Conservation (phyloP, 64 coral and sea anemone species). For the Montipora sp. region DNA sequence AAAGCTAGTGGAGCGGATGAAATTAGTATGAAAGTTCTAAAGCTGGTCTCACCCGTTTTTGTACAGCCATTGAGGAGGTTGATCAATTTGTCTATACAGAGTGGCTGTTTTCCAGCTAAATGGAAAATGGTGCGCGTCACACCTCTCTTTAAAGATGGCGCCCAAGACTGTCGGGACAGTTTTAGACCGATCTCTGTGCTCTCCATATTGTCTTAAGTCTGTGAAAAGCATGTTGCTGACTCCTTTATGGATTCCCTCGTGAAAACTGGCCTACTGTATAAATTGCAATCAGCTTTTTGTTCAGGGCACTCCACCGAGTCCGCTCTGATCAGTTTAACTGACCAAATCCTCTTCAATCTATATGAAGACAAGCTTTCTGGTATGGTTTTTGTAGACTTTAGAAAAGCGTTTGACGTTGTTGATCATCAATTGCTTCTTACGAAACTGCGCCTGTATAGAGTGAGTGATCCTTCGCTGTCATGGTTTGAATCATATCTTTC, state of each 20-base stretch:
- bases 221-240: conserved; percentile 65
- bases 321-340: conserved; percentile 57
- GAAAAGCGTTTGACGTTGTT: conserved; percentile 70
- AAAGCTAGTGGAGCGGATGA: conserved; percentile 51
- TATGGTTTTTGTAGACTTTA: conserved; percentile 66
- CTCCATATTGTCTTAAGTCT: conserved; percentile 3
- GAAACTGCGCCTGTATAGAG: conserved; percentile 44
- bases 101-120: conserved; percentile 60
- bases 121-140: conserved; percentile 68
- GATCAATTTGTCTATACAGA: conserved; percentile 37
- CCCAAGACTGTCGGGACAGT: conserved; percentile 39
- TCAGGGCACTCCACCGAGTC: conserved; percentile 31
- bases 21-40: conserved; percentile 54
- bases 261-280: conserved; percentile 47
- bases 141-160: conserved; percentile 64
- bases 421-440: conserved; percentile 50
- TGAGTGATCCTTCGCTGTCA: neutral
- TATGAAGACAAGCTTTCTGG: neutral
- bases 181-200: conserved; percentile 53
- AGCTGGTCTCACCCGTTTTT: conserved; percentile 47
- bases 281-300: conserved; percentile 1
- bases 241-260: conserved; percentile 36
- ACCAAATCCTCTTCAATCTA: conserved; percentile 66
- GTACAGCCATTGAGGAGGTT: conserved; percentile 27
- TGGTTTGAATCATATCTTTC: conserved; percentile 33